Conservation (phyloP, 2,113 vertebrate species). For the Rhagologus leucostigma region DNA sequence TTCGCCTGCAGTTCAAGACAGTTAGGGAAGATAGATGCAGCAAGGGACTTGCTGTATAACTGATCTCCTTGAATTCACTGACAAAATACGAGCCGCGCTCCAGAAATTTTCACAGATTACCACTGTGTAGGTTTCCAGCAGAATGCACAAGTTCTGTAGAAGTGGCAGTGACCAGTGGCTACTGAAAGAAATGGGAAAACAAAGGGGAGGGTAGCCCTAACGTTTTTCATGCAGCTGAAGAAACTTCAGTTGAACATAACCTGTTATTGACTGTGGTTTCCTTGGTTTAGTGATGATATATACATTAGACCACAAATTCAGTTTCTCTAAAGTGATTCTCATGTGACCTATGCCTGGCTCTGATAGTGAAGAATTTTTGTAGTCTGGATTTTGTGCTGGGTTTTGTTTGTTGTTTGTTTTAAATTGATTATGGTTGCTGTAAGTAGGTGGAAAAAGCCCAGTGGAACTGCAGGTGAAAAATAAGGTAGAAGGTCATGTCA, state of each 20-base stretch:
- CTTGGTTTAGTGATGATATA: background rate
- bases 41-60: background rate
- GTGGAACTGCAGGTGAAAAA: background rate
- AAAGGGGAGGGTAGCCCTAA: background rate
- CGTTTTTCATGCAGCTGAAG: background rate
- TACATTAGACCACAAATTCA: background rate
- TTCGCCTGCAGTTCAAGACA: background rate
- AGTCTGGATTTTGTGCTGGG: background rate
- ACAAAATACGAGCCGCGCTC: accelerated
- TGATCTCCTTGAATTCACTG: background rate
- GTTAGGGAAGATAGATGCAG: background rate
- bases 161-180: background rate
- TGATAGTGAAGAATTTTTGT: background rate
- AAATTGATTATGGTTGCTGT: background rate
- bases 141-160: background rate
- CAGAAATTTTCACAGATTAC: background rate
- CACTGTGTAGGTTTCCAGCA: background rate
- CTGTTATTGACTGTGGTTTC: background rate
- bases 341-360: background rate
- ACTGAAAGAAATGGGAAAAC: background rate
- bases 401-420: background rate
- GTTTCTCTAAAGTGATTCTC: background rate
- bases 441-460: background rate
- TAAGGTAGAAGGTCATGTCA: background rate
- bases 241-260: background rate